Conservation (phyloP, 2,113 vertebrate genomes). For the Corapipo altera region DNA sequence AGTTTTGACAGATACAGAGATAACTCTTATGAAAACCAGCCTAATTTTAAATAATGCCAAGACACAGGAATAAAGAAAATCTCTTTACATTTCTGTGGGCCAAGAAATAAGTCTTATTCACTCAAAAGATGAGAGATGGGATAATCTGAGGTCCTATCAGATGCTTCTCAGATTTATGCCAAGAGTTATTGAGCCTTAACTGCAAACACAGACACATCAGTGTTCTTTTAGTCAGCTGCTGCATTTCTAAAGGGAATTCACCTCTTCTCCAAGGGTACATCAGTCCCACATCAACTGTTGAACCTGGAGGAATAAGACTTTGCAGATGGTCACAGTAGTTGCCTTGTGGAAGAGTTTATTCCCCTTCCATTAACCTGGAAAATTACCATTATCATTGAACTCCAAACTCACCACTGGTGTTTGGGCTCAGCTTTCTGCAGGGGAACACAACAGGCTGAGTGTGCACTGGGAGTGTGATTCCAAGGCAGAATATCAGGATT, state of each 20-base stretch:
- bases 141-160: not conserved
- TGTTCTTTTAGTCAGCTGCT: not conserved
- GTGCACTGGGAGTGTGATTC: not conserved
- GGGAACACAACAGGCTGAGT: not conserved
- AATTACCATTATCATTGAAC: not conserved
- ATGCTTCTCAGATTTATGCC: not conserved
- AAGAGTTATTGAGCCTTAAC: not conserved
- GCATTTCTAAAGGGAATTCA: not conserved
- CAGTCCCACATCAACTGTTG: conserved; percentile 11
- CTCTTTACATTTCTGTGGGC: not conserved
- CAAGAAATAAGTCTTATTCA: not conserved
- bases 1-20: not conserved
- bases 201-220: not conserved
- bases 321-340: not conserved
- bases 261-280: not conserved
- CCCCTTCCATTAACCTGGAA: not conserved
- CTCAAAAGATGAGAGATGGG: not conserved
- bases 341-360: not conserved
- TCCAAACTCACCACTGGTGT: not conserved
- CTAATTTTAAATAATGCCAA: not conserved
- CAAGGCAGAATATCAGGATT: not conserved
- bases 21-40: not conserved
- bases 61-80: not conserved
- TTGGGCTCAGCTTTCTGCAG: not conserved
- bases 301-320: conserved; percentile 38